Percentiles rank a stretch among this genome's conserved stretches.
Conservation (phyloP, 2,113 vertebrate species). For the Phycodurus eques region DNA sequence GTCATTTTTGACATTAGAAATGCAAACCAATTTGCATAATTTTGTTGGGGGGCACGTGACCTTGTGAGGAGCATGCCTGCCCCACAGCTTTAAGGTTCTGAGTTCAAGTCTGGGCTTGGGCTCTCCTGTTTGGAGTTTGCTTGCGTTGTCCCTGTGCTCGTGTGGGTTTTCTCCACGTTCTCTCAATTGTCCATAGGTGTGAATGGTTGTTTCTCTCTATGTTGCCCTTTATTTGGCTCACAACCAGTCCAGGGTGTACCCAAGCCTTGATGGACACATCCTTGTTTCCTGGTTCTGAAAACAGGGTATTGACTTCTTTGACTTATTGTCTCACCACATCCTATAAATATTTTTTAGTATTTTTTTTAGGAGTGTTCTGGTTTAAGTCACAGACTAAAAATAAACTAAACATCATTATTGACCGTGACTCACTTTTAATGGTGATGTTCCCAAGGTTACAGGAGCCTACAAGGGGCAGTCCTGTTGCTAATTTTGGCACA, state of each 20-base stretch:
- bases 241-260: not conserved
- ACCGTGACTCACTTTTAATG: conserved; percentile 10
- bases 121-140: no score
- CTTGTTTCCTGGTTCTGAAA: not conserved
- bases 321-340: not conserved
- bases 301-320: not conserved
- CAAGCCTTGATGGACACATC: not conserved
- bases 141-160: no score
- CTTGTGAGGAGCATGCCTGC: no score
- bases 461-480: conserved; percentile 10
- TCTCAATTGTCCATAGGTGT: no score
- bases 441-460: conserved; percentile 18
- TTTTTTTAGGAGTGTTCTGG: not conserved
- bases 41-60: no score
- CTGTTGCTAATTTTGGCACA: conserved; percentile 22
- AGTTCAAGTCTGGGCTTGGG: no score
- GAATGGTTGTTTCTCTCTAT: not conserved
- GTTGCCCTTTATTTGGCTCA: not conserved
- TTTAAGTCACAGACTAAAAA: conserved; percentile 4
- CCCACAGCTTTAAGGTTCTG: no score
- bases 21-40: no score
- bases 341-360: conserved; percentile 1
- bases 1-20: no score
- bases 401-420: conserved; percentile 4
- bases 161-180: no score